These are phyloP conservation scores for Aphelinus certus DNA, from an alignment of 1,140 invertebrate species.

Conservation along the genomic window DNA sequence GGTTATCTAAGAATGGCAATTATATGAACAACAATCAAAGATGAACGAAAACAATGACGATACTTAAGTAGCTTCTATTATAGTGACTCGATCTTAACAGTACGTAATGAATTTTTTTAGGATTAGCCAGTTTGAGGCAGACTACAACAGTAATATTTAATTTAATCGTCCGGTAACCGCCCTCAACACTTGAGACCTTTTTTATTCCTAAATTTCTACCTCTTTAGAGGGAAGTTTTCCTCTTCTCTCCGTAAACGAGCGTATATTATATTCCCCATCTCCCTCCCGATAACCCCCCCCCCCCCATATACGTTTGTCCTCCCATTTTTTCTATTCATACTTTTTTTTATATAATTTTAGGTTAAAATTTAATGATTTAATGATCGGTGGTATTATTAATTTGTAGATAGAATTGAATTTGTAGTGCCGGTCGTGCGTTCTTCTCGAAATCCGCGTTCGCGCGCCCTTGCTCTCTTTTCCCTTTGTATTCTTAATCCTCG, in stretches of 20 bases:
- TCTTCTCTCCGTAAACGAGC: slow-evolving; percentile 5
- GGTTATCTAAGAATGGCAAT: background rate
- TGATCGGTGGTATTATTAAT: slow-evolving; percentile 40
- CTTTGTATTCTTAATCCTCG: slow-evolving; percentile 14
- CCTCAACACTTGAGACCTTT: background rate
- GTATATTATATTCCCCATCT: background rate
- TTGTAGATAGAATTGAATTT: slow-evolving; percentile 40
- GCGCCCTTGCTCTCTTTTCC: slow-evolving; percentile 29
- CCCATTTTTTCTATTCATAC: slow-evolving; percentile 2
- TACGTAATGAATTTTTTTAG: slow-evolving; percentile 26
- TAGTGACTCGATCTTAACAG: slow-evolving; percentile 33
- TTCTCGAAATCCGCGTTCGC: slow-evolving; percentile 21
- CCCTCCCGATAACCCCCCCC: background rate
- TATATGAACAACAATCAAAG: slow-evolving; percentile 39
- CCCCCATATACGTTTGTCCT: background rate
- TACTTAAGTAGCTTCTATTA: slow-evolving; percentile 39
- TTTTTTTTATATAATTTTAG: slow-evolving; percentile 6
- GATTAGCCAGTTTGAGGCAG: slow-evolving; percentile 32
- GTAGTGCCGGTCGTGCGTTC: slow-evolving; percentile 20
- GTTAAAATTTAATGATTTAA: slow-evolving; percentile 18
- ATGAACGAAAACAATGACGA: slow-evolving; percentile 29
- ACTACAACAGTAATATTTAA: slow-evolving; percentile 32
- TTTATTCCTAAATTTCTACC: no score
- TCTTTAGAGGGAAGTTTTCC: background rate
- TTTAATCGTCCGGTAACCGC: slow-evolving; percentile 21